phyloP scores from a whole-genome alignment of 2,113 vertebrate species.

The Narcine bancroftii region DNA sequence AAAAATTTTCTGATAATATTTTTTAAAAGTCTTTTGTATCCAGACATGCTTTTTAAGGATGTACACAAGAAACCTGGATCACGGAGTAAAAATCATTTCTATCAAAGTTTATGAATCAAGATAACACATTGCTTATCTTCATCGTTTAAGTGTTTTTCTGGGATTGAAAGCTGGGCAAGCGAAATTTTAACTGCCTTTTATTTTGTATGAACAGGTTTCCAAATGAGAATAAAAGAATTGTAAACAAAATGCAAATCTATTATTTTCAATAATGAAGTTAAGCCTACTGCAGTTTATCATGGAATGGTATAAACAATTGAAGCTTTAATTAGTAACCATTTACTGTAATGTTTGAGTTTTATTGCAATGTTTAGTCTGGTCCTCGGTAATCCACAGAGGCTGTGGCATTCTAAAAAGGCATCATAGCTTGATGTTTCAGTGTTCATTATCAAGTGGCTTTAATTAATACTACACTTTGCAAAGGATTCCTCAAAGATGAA shows the following conservation, averaged over 20 bases:
- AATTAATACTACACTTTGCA: background rate
- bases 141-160: background rate
- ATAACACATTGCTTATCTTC: background rate
- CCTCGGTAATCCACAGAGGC: background rate
- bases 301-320: background rate
- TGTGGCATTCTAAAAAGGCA: background rate
- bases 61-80: background rate
- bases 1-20: no score
- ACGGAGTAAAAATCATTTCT: background rate
- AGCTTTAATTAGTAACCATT: background rate
- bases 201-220: background rate
- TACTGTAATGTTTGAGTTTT: background rate
- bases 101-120: no score
- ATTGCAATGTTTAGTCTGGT: background rate
- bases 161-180: background rate
- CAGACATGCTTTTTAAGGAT: background rate
- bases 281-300: no score
- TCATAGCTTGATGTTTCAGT: background rate
- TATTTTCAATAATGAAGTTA: no score
- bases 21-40: background rate
- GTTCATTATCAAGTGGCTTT: background rate
- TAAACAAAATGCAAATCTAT: no score
- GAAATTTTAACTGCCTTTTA: background rate
- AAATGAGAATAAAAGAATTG: background rate
- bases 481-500: background rate